These are phyloP conservation scores for Pycnomerus fuliginosus DNA, from an alignment of 2,888 invertebrate species.

Conservation along the genomic window DNA sequence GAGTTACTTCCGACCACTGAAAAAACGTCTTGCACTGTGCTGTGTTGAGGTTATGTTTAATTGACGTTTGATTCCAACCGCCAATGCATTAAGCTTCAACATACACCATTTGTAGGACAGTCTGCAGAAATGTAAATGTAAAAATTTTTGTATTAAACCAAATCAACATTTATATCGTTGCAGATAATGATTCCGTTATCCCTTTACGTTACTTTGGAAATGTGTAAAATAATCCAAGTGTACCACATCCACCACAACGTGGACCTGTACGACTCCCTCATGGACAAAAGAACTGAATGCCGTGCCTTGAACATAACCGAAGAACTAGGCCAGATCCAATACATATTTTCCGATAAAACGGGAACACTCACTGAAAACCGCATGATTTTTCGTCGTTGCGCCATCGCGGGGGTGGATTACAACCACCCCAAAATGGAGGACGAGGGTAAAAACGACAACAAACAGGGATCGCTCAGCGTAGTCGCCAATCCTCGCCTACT, in stretches of 20 bases:
- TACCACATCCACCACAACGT: slow-evolving; percentile 92
- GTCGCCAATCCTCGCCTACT: slow-evolving; percentile 57
- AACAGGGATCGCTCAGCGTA: slow-evolving; percentile 52
- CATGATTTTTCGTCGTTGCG: slow-evolving; percentile 93
- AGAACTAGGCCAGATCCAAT: slow-evolving; percentile 93
- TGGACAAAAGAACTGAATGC: slow-evolving; percentile 83
- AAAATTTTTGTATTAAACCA: too few relatives aligned
- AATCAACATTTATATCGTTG: slow-evolving; percentile 28
- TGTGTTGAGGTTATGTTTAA: too few relatives aligned
- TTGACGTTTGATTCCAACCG: too few relatives aligned
- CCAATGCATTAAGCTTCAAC: too few relatives aligned
- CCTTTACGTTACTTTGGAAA: slow-evolving; percentile 93
- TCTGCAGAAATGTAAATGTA: too few relatives aligned
- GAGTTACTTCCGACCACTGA: too few relatives aligned
- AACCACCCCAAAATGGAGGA: slow-evolving; percentile 76
- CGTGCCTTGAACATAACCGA: slow-evolving; percentile 96
- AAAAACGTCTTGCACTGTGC: too few relatives aligned
- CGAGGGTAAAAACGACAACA: slow-evolving; percentile 54
- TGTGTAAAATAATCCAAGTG: slow-evolving; percentile 94
- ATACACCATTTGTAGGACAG: too few relatives aligned
- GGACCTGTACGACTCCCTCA: slow-evolving; percentile 80
- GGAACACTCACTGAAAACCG: slow-evolving; percentile 97
- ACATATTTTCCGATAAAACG: slow-evolving; percentile 96
- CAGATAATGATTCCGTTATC: slow-evolving; percentile 96
- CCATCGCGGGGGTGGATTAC: slow-evolving; percentile 87